Percentiles rank a stretch among this genome's conserved stretches.
phyloP scores from a whole-genome alignment of 2,888 invertebrate species.

The Brachyptera putata region DNA sequence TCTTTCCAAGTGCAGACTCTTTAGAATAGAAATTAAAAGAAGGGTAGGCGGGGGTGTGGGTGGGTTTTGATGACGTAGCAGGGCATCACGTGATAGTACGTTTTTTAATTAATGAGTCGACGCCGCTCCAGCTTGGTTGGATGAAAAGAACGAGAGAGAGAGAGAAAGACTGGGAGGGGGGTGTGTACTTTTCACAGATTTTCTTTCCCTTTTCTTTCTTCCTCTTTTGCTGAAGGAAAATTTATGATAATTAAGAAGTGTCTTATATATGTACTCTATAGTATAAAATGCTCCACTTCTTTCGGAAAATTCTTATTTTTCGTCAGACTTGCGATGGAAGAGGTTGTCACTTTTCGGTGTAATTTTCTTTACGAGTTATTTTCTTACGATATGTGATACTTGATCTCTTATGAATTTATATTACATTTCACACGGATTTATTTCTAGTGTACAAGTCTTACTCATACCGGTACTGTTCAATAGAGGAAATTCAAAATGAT shows the following conservation, averaged over 20 bases:
- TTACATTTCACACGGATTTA: too few relatives aligned
- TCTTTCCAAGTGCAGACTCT: background rate
- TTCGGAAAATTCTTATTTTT: conserved; percentile 14
- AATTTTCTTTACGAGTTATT: background rate
- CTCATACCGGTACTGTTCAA: too few relatives aligned
- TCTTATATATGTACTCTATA: conserved; percentile 10
- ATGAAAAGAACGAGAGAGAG: background rate
- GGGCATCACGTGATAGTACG: conserved; percentile 30
- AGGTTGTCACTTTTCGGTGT: background rate
- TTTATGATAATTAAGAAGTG: conserved; percentile 22
- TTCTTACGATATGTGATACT: too few relatives aligned
- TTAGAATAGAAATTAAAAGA: conserved; percentile 31
- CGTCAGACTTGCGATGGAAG: conserved; percentile 2
- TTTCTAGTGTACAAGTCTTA: too few relatives aligned
- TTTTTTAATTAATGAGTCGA: conserved; percentile 32
- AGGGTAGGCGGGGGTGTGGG: conserved; percentile 25
- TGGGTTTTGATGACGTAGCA: conserved; percentile 29
- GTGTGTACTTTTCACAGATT: conserved; percentile 17
- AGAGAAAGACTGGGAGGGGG: background rate
- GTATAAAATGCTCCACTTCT: conserved; percentile 15
- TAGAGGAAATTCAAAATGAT: too few relatives aligned
- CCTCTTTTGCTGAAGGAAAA: conserved; percentile 7
- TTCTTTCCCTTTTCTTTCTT: background rate
- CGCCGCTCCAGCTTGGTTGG: background rate
- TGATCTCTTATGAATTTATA: too few relatives aligned